Percentiles rank a stretch among this genome's conserved stretches.
These are phyloP conservation scores for Leptinotarsa defecta DNA, from an alignment of 1,140 invertebrate genomes.

Conservation along the genomic window DNA sequence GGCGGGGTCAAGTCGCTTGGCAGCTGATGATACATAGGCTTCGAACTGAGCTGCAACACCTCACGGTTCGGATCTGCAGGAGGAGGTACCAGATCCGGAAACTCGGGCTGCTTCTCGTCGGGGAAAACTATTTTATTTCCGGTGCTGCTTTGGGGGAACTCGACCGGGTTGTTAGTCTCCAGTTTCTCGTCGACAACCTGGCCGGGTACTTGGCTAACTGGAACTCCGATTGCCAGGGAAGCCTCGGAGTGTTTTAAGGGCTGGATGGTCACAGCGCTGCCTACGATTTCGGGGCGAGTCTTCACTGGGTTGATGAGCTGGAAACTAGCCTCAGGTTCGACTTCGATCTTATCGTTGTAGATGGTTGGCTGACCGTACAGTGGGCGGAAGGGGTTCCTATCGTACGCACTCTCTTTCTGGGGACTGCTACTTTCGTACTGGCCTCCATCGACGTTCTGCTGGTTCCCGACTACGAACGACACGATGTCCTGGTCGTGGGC, in stretches of 20 bases:
- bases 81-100: constrained; percentile 31
- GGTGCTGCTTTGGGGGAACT: constrained; percentile 41
- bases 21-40: constrained; percentile 56
- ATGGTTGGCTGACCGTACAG: constrained; percentile 37
- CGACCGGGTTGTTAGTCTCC: constrained; percentile 44
- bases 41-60: constrained; percentile 51
- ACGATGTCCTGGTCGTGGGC: constrained; percentile 67
- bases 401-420: constrained; percentile 57
- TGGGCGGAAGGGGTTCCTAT: constrained; percentile 51
- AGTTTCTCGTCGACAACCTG: constrained; percentile 54
- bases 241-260: constrained; percentile 52
- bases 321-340: constrained; percentile 25
- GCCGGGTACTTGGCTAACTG: constrained; percentile 50
- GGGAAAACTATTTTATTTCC: constrained; percentile 53
- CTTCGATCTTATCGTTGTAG: constrained; percentile 18
- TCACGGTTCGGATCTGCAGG: constrained; percentile 43
- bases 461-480: constrained; percentile 66
- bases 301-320: constrained; percentile 5
- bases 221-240: constrained; percentile 53
- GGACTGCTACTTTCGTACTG: constrained; percentile 58
- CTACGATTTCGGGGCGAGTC: constrained; percentile 30
- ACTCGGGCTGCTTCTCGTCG: constrained; percentile 43
- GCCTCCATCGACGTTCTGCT: constrained; percentile 63
- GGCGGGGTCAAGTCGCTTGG: constrained; percentile 55
- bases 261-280: constrained; percentile 50